Base-by-base conservation (phyloP, 2,797 vertebrate genomes). In the Sebastes taczanowskii region DNA sequence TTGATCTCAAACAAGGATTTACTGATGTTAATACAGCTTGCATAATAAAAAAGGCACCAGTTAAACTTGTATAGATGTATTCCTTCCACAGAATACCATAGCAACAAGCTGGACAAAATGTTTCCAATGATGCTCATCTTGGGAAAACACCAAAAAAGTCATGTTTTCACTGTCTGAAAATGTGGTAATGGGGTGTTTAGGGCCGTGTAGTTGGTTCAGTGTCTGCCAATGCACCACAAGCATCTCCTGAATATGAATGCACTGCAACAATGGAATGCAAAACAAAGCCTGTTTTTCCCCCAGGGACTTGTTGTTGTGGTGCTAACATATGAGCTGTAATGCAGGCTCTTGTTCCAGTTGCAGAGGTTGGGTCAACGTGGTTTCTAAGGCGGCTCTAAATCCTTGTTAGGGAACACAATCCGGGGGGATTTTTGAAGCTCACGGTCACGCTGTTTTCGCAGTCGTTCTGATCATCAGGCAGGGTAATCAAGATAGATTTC, bases 401-500 rank as follows among this genome's bases (percentile, higher is more conserved):
- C 72, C 73, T 69, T 63, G 70, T 74, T 68, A 46, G 60, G 11
- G 49, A 52, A 78, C 32, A 74, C 23, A 58, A 34, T 32, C 23
- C 2, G 9, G 6, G 10, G 10, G 35, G 27, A 22, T 59, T 46
- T 79, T 32, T 46, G 32, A n/a, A 56, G 58, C 83, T 71, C 35
- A 18, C 4, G 34, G 69, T 80, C 38, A 64, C 3, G 3, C 27
- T 70, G 49, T 74, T 77, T 61, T 81, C 23, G 23, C 22, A 27
- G 11, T 68, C 32, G 34, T 71, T 65, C 63, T 83, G 63, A 87
- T 85, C 83, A 81, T 75, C 74, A 49, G 71, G 74, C 61, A 38
- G 49, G 53, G 77, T 73, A 88, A 92, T 91, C 76, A 89, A 80
- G 29, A 82, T 71, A 81, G 53, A 86, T 83, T 69, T 87, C 83